Evolutionary conservation across 2,113 vertebrate species (phyloP), one percentile per base, ranked within the genome.

Genomic region (Sturnus vulgaris): DNA sequence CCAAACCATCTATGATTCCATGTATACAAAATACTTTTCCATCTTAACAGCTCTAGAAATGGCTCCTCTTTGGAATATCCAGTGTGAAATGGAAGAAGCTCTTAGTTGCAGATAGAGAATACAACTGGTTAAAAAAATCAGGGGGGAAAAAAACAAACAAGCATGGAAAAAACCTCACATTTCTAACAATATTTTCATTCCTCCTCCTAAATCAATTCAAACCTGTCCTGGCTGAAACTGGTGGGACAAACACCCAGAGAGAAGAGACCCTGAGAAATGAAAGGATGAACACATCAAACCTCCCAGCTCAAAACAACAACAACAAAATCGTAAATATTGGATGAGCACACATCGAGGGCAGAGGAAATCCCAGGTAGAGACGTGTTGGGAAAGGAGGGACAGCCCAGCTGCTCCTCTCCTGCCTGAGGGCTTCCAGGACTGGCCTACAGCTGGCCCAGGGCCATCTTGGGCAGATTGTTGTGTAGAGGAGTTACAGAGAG

Each of bases 91-190:
- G 31, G 40, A 71, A 63, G 33, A 28, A 71, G 11, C 4, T 10
- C 16, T 73, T 39, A 9, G 7, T 66, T 11, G 3, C 15, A 1
- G 18, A 5, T 18, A 9, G n/a, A 5, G 8, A 22, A 50, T 4
- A 33, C 12, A 30, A 17, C 33, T n/a, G 20, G 24, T 33, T 49
- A 53, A 15, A 5, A 50, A 40, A 40, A 40, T 12, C 40, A 14
- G 40, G 40, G 40, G 40, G 40, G 39, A 15, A 25, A 25, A 27
- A 39, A 27, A 37, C 9, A 55, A 79, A 24, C 17, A 35, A 40
- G 17, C 15, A 50, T 21, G 16, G 3, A n/a, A 81, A 49, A 37
- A 44, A 15, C 0, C 20, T 23, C 31, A 18, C 2, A 52, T 25
- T 80, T 44, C 35, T 23, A 49, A 19, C 20, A 30, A 37, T 25